Evolutionary conservation across 2,113 vertebrate species (phyloP).

Genomic region (Takifugu flavidus): DNA sequence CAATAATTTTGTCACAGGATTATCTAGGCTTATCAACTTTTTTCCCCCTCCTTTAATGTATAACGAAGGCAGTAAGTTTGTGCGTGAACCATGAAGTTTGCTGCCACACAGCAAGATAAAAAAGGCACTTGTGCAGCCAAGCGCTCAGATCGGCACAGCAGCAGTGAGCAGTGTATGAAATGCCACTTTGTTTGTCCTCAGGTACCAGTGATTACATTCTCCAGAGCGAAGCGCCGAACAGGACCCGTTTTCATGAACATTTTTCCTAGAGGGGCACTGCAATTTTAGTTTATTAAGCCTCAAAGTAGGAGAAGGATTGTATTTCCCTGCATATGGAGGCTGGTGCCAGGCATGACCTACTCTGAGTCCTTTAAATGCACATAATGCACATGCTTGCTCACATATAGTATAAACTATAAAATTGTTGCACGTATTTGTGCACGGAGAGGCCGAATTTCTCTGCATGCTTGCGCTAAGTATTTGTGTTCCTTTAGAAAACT

Average conservation of each 20-base stretch:
- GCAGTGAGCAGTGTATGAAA: conserved; percentile 25
- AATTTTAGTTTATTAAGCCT: conserved; percentile 61
- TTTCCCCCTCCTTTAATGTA: too few species aligned
- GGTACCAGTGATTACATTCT: conserved; percentile 43
- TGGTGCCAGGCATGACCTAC: conserved; percentile 59
- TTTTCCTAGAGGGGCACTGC: conserved; percentile 40
- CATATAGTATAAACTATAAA: too few species aligned
- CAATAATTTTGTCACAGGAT: too few species aligned
- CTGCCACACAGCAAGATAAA: conserved; percentile 12
- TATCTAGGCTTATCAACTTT: too few species aligned
- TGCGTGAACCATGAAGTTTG: too few species aligned
- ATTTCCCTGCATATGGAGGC: conserved; percentile 40
- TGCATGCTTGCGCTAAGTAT: conserved; percentile 10
- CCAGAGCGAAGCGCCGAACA: conserved; percentile 37
- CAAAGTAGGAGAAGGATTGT: conserved; percentile 42
- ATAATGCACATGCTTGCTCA: background rate
- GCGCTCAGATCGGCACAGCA: conserved; percentile 14
- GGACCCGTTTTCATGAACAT: conserved; percentile 30
- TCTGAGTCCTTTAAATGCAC: conserved; percentile 35
- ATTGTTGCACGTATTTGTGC: too few species aligned
- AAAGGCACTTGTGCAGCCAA: conserved; percentile 9
- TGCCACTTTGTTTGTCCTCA: conserved; percentile 40
- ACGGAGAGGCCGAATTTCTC: background rate
- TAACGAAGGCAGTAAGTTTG: too few species aligned
- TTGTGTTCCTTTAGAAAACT: conserved; percentile 25